phyloP scores from a whole-genome alignment of 2,113 vertebrate genomes.

The Spheniscus mendiculus region DNA sequence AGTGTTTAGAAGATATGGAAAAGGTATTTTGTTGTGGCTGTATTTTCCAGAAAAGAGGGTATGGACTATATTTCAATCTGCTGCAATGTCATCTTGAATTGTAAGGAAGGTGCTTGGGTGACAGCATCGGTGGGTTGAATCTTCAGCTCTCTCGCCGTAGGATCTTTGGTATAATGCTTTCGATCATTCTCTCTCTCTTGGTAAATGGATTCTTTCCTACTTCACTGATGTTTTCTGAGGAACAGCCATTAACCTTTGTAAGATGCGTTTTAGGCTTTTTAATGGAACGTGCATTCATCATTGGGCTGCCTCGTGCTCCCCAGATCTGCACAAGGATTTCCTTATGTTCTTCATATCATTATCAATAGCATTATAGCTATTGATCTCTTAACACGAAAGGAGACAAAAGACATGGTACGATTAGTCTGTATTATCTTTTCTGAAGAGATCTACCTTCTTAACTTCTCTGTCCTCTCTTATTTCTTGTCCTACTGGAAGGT shows the following conservation, averaged over 20 bases:
- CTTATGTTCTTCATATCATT: neutral
- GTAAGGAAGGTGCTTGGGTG: neutral
- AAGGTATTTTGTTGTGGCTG: neutral
- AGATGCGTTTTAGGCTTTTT: neutral
- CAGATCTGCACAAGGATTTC: neutral
- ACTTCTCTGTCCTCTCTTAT: neutral
- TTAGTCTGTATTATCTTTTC: neutral
- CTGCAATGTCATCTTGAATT: neutral
- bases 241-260: neutral
- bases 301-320: neutral
- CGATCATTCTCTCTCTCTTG: neutral
- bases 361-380: neutral
- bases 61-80: neutral
- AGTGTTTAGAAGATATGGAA: neutral
- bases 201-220: neutral
- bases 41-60: neutral
- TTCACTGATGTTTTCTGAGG: neutral
- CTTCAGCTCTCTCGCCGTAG: neutral
- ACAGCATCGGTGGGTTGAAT: neutral
- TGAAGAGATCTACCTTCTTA: neutral
- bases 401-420: neutral
- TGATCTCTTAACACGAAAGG: neutral
- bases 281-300: neutral
- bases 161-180: neutral
- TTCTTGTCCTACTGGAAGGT: neutral